Evolutionary conservation across 1,140 invertebrate species (phyloP), one percentile per base, ranked within the genome.

Genomic region (Drosophila littoralis): DNA sequence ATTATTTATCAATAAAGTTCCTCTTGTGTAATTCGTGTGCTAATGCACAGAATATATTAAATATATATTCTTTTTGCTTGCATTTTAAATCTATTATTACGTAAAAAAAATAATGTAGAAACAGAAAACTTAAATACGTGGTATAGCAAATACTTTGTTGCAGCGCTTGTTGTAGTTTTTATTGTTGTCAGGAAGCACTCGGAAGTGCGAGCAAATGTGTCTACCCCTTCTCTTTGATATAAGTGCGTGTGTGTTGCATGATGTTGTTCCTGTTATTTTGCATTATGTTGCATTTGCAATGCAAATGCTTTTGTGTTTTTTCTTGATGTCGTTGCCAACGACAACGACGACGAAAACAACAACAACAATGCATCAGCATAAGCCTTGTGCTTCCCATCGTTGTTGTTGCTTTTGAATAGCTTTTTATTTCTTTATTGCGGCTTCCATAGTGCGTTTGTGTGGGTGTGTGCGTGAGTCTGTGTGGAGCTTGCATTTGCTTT

Each of bases 221-320:
- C 75, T 75, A 52, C 60, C 65, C 35, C 9, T 12, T 46, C 43
- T 8, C 45, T 52, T 33, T 10, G 10, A 6, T 42, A 42, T 6
- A 42, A 42, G 22, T 80, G 35, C 57, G 35, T 59, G 28, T 48
- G 57, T 55, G 15, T 43, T 28, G 32, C 46, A 48, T 45, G 17
- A 22, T 60, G 50, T 10, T 59, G 65, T 52, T 81, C 66, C 58
- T 82, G 81, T 85, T 85, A 67, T 59, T 82, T 51, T 78, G 83
- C 83, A 86, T 86, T 86, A 86, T 86, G 82, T 86, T 86, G 83
- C 82, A 86, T 86, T 86, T 86, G 82, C 82, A 86, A 70, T 86
- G 83, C 83, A 86, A 86, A 86, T 86, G 68, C 82, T 86, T 85
- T 86, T 86, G 82, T 82, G 76, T 79, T 82, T 88, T 85, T 88